phyloP scores from a whole-genome alignment of 1,140 invertebrate genomes.

The Drosophila grimshawi region DNA sequence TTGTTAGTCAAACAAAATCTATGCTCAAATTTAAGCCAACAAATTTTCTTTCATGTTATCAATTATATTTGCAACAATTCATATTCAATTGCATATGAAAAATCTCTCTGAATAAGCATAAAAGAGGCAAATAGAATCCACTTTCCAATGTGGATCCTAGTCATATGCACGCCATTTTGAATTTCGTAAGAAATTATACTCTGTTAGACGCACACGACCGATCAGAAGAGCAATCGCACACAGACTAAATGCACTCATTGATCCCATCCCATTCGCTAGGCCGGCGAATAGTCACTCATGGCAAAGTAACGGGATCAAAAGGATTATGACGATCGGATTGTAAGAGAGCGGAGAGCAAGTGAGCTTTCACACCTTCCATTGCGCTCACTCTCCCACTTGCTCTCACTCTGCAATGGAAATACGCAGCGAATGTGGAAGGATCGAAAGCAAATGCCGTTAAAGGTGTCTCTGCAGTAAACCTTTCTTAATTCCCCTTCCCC shows the following conservation, averaged over 20 bases:
- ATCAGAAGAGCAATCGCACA: background rate
- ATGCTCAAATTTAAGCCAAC: too few relatives aligned
- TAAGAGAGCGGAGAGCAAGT: background rate
- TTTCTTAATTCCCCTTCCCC: too few relatives aligned
- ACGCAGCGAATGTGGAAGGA: background rate
- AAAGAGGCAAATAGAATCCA: too few relatives aligned
- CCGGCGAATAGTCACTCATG: background rate
- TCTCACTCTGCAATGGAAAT: background rate
- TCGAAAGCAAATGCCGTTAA: background rate
- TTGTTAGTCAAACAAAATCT: conserved; percentile 43
- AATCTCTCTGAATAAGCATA: too few relatives aligned
- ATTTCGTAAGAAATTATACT: too few relatives aligned
- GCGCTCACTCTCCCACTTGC: background rate
- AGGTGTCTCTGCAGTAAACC: too few relatives aligned
- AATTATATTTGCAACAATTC: too few relatives aligned
- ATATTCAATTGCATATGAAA: too few relatives aligned
- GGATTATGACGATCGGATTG: background rate
- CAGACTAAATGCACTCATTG: background rate
- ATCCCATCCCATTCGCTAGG: background rate
- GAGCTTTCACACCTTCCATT: background rate
- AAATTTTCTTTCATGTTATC: too few relatives aligned
- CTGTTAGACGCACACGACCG: background rate
- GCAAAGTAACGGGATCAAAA: background rate
- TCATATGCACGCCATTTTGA: too few relatives aligned
- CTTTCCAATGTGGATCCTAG: too few relatives aligned